Evolutionary conservation across 2,888 invertebrate genomes (phyloP), one percentile per base, ranked within the genome.

Genomic region (Drosophila leonis): DNA sequence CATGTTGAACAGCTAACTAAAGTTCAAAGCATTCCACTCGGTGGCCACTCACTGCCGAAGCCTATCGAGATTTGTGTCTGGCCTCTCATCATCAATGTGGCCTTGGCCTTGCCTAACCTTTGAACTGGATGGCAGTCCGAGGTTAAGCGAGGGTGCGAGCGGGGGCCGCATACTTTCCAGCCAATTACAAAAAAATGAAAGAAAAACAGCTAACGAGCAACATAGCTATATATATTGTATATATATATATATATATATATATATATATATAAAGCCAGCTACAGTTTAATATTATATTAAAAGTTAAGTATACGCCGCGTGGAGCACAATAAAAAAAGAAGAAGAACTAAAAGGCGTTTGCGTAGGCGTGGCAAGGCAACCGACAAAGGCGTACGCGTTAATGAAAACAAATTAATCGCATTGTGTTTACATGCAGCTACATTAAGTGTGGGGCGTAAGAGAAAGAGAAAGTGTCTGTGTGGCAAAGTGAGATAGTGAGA

Each of bases 401-500:
- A 84, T 87, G 82, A 82, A 83, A 84, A 82, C 80, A 84, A 87
- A 84, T 84, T 87, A 84, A 84, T 87, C 82, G 87, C 82, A 87
- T 84, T 80, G 74, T 74, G 66, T 67, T 78, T 75, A 84, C 66
- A 83, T 65, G 55, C 62, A 20, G 59, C 10, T 8, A 35, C 15
- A 13, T 18, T 39, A 48, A 48, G 24, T 10, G 1, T 29, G 13
- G n/a, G 5, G 39, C 13, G 27, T n/a, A 41, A 8, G 31, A 10
- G 48, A 13, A 1, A 20, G 31, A 20, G 49, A 20, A 12, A 20
- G 33, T 7, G 49, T 7, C 13, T 42, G 42, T 42, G 12, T 4
- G 13, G 18, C 7, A 35, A 4, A 4, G 35, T 4, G 35, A 0
- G 35, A 33, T n/a, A n/a, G n/a, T n/a, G 33, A 33, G 33, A 33